These are phyloP conservation scores for Euclidia mi DNA, from an alignment of 2,888 invertebrate genomes.

Conservation along the genomic window DNA sequence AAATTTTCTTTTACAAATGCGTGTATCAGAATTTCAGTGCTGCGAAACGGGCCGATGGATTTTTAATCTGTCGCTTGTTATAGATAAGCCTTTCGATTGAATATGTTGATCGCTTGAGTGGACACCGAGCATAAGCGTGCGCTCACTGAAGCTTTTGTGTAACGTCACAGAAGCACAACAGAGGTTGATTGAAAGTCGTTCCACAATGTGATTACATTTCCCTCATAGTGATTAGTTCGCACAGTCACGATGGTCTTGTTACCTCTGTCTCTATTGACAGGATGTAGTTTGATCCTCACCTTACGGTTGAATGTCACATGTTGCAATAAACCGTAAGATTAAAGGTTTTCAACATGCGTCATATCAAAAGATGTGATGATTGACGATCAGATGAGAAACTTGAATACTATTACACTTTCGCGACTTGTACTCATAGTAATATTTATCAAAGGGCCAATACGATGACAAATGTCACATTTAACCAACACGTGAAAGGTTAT, in stretches of 20 bases:
- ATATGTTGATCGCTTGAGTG: slow-evolving; percentile 2
- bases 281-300: too few species aligned
- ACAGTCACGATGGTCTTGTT: neutral
- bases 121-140: neutral
- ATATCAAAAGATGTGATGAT: too few species aligned
- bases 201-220: neutral
- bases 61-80: slow-evolving; percentile 40
- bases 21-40: slow-evolving; percentile 38
- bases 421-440: too few species aligned
- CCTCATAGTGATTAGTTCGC: slow-evolving; percentile 1
- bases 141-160: neutral
- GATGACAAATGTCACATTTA: too few species aligned
- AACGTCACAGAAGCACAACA: neutral
- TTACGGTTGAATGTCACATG: too few species aligned
- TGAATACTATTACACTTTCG: too few species aligned
- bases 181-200: neutral
- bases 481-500: too few species aligned
- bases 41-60: slow-evolving; percentile 23
- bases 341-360: too few species aligned
- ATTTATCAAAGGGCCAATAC: too few species aligned
- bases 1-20: slow-evolving; percentile 47
- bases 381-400: too few species aligned
- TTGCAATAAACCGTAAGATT: too few species aligned
- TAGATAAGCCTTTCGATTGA: slow-evolving; percentile 1
- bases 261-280: neutral